Conservation (phyloP, 2,888 invertebrate species). For the Marasmarcha lunaedactyla region DNA sequence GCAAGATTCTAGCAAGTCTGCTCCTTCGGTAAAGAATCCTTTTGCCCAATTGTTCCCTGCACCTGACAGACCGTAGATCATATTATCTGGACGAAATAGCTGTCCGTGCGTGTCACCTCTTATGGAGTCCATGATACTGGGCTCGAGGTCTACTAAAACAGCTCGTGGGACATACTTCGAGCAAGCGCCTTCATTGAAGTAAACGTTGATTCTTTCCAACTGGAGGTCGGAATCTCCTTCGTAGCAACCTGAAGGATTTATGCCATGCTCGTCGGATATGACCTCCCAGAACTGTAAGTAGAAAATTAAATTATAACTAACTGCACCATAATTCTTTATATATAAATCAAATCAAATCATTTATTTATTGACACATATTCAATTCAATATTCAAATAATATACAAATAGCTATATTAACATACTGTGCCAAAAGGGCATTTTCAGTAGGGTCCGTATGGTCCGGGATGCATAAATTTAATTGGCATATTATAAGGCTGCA, state of each 20-base stretch:
- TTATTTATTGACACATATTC: too few relatives aligned
- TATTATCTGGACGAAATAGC: slow-evolving; percentile 79
- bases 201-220: slow-evolving; percentile 80
- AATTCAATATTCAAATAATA: too few relatives aligned
- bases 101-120: slow-evolving; percentile 74
- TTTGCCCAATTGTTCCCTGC: slow-evolving; percentile 73
- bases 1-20: slow-evolving; percentile 71
- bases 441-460: too few relatives aligned
- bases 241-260: slow-evolving; percentile 69
- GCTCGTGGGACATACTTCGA: slow-evolving; percentile 48
- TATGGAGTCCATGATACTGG: slow-evolving; percentile 72
- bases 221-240: slow-evolving; percentile 78
- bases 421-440: slow-evolving; percentile 34
- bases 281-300: slow-evolving; percentile 81
- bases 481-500: too few relatives aligned
- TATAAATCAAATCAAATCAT: not conserved
- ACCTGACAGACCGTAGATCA: slow-evolving; percentile 71
- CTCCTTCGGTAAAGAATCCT: slow-evolving; percentile 78
- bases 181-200: slow-evolving; percentile 75
- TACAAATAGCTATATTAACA: too few relatives aligned
- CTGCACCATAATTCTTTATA: not conserved
- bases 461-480: too few relatives aligned
- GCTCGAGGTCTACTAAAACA: slow-evolving; percentile 46
- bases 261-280: slow-evolving; percentile 83
- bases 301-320: not conserved